Base-by-base conservation (phyloP, 2,113 vertebrate genomes). In the Sinocyclocheilus anophthalmus region DNA sequence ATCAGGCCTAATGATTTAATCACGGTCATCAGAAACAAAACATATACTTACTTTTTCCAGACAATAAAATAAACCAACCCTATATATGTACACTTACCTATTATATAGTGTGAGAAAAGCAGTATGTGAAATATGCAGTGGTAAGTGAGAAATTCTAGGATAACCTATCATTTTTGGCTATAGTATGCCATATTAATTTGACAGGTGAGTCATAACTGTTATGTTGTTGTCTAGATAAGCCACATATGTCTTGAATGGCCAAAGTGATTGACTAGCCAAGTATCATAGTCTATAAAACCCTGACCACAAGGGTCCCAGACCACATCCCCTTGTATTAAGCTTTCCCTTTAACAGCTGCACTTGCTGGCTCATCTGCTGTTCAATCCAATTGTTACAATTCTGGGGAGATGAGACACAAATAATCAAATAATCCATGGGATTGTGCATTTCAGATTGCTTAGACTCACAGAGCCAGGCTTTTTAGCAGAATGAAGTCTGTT, bases 351-450 rank as follows among this genome's bases (percentile, higher is more conserved):
- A 39, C 76, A 59, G 26, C 50, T 33, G 76, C 16, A 59, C 53
- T 39, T 39, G 30, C 26, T 79, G 76, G 3, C 16, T 78, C 7
- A 53, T 55, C 2, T 10, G 3, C 0, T 1, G 9, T 33, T 33
- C 18, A 78, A 57, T 22, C 18, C 26, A 37, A 57, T 59, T 59
- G 5, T 22, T 37, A 37, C 18, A 13, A 59, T 57, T 57, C 50
- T 59, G 53, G 9, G 26, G 18, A 24, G 72, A 75, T 24, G 30
- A 59, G 18, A 57, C 26, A 22, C 30, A 37, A 37, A n/a, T 45
- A 78, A 57, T 57, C 76, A 59, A 59, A 79, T 79, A 57, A 57
- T 79, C 53, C 9, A 59, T 39, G 18, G 20, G 30, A 57, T 13
- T 39, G 30, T 5, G 0, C 10, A 2, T 55, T 79, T 59, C 16